phyloP scores from a whole-genome alignment of 2,888 invertebrate species.

The Chrysomela aeneicollis region DNA sequence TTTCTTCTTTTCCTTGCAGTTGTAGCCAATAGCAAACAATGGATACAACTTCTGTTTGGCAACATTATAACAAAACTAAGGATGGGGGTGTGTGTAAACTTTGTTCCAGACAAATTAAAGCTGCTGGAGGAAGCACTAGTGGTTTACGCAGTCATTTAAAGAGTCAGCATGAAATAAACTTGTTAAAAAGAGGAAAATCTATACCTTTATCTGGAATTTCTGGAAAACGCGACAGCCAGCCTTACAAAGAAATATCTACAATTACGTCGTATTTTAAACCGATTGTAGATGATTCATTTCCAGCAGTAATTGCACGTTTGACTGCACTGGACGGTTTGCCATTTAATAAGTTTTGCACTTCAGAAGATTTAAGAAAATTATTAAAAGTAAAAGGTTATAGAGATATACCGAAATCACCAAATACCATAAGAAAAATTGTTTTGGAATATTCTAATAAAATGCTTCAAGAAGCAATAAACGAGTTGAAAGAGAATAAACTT shows the following conservation, averaged over 20 bases:
- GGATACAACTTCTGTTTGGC: no score
- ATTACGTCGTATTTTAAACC: constrained; percentile 18
- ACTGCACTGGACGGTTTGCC: not conserved
- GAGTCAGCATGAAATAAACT: constrained; percentile 6
- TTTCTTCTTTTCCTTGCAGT: no score
- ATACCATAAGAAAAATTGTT: constrained; percentile 8
- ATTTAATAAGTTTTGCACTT: constrained; percentile 9
- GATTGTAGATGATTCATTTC: no score
- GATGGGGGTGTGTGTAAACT: constrained; percentile 8
- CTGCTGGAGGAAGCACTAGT: constrained; percentile 12
- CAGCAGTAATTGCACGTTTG: no score
- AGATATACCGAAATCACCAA: constrained; percentile 12
- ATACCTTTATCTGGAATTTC: no score
- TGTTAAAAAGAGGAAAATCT: constrained; percentile 14
- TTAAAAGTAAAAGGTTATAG: not conserved
- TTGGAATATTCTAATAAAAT: constrained; percentile 1
- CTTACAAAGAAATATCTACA: constrained; percentile 11
- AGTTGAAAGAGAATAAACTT: constrained; percentile 28
- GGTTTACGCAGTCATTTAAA: constrained; percentile 18
- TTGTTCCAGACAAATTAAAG: constrained; percentile 19
- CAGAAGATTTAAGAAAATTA: constrained; percentile 5
- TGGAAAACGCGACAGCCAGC: not conserved
- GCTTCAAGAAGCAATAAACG: not conserved
- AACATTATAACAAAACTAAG: constrained; percentile 2
- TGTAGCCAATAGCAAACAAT: no score